Evolutionary conservation across 2,113 vertebrate species (phyloP), one percentile per base, ranked within the genome.

Genomic region (Nyctibius bracteatus): DNA sequence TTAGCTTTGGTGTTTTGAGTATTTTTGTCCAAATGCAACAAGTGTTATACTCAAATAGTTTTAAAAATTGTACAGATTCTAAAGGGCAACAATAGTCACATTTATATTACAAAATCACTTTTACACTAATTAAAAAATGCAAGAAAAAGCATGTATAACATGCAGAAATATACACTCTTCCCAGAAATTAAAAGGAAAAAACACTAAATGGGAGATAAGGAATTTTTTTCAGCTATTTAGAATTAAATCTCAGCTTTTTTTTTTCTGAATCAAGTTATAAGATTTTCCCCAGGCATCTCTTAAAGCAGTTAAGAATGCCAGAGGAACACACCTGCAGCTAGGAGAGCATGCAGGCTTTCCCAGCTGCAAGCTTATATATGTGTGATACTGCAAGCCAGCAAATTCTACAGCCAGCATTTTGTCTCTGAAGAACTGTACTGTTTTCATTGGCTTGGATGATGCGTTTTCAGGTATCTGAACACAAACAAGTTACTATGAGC

Each of bases 71-170:
- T 30, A 55, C 41, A 75, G 24, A 25, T 59, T 84, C 27, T 78
- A 65, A 83, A 84, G 61, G 77, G 15, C 87, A 94, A 81, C 24
- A 55, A 72, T 5, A 88, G 2, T 49, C 19, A 41, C 3, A 7
- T 87, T 81, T 75, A 12, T 30, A 79, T 59, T 75, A 86, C 65
- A 93, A 88, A 93, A 92, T 58, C 22, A 51, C 44, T 37, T 67
- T 92, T 47, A 49, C 47, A 89, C 41, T 49, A 57, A 71, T 4
- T 55, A 37, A 90, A 31, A 47, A 18, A 2, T 2, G 4, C 17
- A 49, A 1, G 0, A 84, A 89, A 68, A 86, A 85, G 88, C 94
- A 96, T 94, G 95, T 96, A 96, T 75, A 89, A 95, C 94, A 96
- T 96, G 95, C 88, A 94, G 55, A 89, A 84, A 68, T 35, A 20